Conservation (phyloP, 2,888 invertebrate genomes). For the Hartigia nigra region DNA sequence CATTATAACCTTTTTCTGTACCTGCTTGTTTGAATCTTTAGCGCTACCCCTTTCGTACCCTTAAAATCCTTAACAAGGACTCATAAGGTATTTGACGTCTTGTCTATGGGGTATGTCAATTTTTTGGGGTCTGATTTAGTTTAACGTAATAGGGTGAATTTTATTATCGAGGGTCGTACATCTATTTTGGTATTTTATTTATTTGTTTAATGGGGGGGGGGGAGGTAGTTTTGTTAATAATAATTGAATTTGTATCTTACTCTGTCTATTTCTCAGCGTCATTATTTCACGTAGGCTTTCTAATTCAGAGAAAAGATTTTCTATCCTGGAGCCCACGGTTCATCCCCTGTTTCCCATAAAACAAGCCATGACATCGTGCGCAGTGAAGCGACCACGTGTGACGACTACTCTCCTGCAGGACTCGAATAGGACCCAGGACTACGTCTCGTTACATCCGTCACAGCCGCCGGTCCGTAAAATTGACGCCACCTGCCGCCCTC, state of each 20-base stretch:
- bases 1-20: too few species aligned
- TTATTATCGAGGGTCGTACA: not conserved
- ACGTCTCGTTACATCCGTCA: slow-evolving; percentile 63
- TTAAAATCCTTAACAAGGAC: not conserved
- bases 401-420: slow-evolving; percentile 31
- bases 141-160: not conserved
- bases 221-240: not conserved
- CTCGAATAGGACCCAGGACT: slow-evolving; percentile 8
- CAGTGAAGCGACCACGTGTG: slow-evolving; percentile 55
- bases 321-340: slow-evolving; percentile 22
- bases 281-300: not conserved
- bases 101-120: not conserved
- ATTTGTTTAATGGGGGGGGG: not conserved
- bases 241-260: too few species aligned
- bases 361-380: slow-evolving; percentile 63
- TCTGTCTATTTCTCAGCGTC: not conserved
- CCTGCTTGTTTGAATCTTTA: too few species aligned
- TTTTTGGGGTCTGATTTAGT: not conserved
- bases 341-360: slow-evolving; percentile 55
- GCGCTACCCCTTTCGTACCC: too few species aligned
- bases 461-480: slow-evolving; percentile 65
- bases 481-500: slow-evolving; percentile 65
- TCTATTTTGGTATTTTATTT: not conserved
- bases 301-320: slow-evolving; percentile 29
- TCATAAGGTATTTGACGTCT: not conserved